Conservation (phyloP, 2,113 vertebrate genomes). For the Patagioenas fasciata region DNA sequence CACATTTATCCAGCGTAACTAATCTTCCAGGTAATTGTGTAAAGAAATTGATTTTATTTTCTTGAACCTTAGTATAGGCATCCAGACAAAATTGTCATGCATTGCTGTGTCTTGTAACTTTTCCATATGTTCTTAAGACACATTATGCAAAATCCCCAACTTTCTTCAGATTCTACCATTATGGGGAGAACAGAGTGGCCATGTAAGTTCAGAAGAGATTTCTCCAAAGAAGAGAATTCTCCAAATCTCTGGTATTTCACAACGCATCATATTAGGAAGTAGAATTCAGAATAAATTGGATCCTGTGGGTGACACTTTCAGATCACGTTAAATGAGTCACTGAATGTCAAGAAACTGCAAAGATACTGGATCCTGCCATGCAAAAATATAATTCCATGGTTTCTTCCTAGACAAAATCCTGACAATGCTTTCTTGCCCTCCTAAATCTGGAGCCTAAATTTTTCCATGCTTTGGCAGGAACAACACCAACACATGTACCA, state of each 20-base stretch:
- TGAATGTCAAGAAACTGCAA: background rate
- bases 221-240: background rate
- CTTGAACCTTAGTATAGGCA: background rate
- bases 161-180: background rate
- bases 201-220: background rate
- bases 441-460: background rate
- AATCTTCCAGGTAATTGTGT: slow-evolving; percentile 22
- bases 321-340: background rate
- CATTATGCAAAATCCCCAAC: background rate
- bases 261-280: background rate
- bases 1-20: slow-evolving; percentile 7
- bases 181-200: background rate
- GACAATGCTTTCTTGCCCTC: background rate
- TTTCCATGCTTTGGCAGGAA: background rate
- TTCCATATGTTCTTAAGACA: background rate
- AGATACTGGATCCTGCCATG: background rate
- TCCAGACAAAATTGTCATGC: background rate
- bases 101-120: background rate
- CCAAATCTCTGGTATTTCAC: background rate
- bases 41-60: slow-evolving; percentile 23
- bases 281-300: background rate
- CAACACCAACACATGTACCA: background rate
- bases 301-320: background rate
- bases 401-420: background rate
- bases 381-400: background rate